Percentiles rank a stretch among this genome's conserved stretches.
phyloP scores from a whole-genome alignment of 2,113 vertebrate species.

The Nymphicus hollandicus region DNA sequence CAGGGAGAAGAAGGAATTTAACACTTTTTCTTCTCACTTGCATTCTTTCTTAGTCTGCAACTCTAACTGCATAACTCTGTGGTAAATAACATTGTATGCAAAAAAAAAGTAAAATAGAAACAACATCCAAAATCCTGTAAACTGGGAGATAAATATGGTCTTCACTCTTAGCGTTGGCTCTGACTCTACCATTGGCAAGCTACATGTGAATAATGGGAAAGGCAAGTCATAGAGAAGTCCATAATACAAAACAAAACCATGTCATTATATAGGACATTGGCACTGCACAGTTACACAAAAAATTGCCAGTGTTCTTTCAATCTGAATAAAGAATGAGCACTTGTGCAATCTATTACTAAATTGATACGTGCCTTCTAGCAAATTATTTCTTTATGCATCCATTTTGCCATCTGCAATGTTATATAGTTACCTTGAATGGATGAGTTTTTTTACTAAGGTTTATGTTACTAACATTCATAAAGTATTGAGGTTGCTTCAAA shows the following conservation, averaged over 20 bases:
- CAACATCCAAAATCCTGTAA: not conserved
- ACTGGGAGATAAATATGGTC: not conserved
- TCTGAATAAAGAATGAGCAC: not conserved
- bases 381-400: not conserved
- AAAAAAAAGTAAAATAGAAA: not conserved
- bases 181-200: not conserved
- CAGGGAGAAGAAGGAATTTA: not conserved
- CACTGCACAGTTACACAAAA: not conserved
- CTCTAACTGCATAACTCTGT: not conserved
- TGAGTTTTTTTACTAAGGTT: not conserved
- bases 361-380: not conserved
- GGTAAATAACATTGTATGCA: not conserved
- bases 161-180: not conserved
- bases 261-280: not conserved
- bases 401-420: not conserved
- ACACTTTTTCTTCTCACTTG: not conserved
- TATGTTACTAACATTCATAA: not conserved
- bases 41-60: not conserved
- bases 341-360: not conserved
- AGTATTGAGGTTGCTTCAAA: not conserved
- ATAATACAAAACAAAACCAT: slow-evolving; percentile 9
- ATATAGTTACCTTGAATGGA: not conserved
- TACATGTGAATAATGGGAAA: not conserved
- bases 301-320: not conserved
- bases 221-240: not conserved